Evolutionary conservation across 2,797 vertebrate genomes (phyloP).

Genomic region (Champsocephalus esox): DNA sequence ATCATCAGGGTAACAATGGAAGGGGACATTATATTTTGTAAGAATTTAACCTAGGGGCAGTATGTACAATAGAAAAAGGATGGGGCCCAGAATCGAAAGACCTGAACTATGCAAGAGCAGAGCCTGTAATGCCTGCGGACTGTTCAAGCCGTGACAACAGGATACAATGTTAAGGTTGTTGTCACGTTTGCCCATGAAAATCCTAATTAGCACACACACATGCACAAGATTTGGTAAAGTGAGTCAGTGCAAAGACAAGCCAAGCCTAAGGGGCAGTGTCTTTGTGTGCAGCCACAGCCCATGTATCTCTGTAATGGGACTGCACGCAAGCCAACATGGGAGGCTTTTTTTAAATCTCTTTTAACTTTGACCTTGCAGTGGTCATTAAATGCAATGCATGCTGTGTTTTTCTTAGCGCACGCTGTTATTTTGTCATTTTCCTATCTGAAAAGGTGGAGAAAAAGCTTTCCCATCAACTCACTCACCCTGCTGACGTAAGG

Average conservation of each 20-base stretch:
- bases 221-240: constrained; percentile 35
- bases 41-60: no score
- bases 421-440: constrained; percentile 57
- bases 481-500: constrained; percentile 19
- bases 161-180: constrained; percentile 18
- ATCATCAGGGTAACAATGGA: no score
- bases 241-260: constrained; percentile 13
- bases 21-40: no score
- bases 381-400: constrained; percentile 32
- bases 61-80: no score
- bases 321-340: constrained; percentile 16
- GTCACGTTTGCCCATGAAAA: constrained; percentile 25
- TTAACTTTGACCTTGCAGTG: constrained; percentile 54
- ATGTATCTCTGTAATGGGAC: constrained; percentile 32
- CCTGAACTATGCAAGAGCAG: no score
- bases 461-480: constrained; percentile 50
- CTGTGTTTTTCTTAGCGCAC: constrained; percentile 36
- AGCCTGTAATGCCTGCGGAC: no score
- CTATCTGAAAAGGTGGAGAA: constrained; percentile 30
- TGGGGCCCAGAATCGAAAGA: no score
- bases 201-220: constrained; percentile 17
- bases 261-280: constrained; percentile 25
- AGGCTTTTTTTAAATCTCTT: constrained; percentile 27
- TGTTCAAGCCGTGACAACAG: no score
- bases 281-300: constrained; percentile 24